Evolutionary conservation across 1,140 invertebrate species (phyloP), one percentile per base, ranked within the genome.

Genomic region (Leptinotarsa undecemlineata): DNA sequence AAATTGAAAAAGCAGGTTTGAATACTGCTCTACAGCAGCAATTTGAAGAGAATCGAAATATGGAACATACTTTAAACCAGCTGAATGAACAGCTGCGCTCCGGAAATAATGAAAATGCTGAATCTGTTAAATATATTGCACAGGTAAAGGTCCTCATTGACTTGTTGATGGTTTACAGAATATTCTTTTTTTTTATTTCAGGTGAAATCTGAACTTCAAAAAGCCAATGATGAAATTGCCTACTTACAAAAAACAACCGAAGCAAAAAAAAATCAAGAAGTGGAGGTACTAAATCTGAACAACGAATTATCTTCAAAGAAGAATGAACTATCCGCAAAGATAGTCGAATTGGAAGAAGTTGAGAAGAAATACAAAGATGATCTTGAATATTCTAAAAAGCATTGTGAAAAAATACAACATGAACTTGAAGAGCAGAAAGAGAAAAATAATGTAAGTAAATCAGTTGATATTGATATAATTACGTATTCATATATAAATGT

Each of bases 371-470:
- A 85, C 85, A 79, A 83, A 79, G 57, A 82, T 17, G 78, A 83
- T 73, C 20, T 81, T 3, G 73, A 76, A 47, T 51, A 62, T 8
- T 74, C 76, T 13, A 75, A 85, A 42, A 72, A 76, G 17, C 67
- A 60, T 8, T 72, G 57, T 14, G 69, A 84, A 33, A 81, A 82
- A 74, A 82, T 91, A 48, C 84, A 87, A 76, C 82, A 87, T 64
- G 90, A 93, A 81, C 85, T 95, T 64, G 87, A 90, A 62, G 85
- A 87, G 64, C 91, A 94, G 84, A 90, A 88, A 81, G 88, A 88
- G 57, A 94, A 94, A 86, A 94, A 93, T 86, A 91, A 94, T 86
- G 93, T 94, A 82, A 91, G 92, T 89, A 19, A 48, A 19, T 42
- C 33, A 42, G 33, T 42, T 42, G 33, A 42, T 42, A 42, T 66